A percentile compares a stretch with the other conserved stretches of the same genome.
Evolutionary conservation across 2,888 invertebrate genomes (phyloP).

Genomic region (Catocala fraxini): DNA sequence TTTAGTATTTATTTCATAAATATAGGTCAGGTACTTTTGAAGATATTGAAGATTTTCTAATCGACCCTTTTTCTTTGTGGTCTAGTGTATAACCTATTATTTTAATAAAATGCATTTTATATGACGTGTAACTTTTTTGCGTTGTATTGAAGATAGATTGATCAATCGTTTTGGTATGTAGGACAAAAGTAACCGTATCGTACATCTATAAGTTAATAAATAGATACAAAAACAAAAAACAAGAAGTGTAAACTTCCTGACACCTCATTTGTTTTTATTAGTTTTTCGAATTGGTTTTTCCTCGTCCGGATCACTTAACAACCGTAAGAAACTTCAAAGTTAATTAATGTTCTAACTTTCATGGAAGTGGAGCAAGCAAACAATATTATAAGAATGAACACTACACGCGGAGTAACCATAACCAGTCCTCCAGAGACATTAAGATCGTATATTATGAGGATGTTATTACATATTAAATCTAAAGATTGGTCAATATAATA

Average conservation of each 20-base stretch:
- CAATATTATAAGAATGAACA: conserved; percentile 39
- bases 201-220: background rate
- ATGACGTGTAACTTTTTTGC: too few relatives aligned
- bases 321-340: conserved; percentile 30
- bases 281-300: conserved; percentile 25
- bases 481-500: too few relatives aligned
- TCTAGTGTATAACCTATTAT: too few relatives aligned
- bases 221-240: background rate
- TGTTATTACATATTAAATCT: too few relatives aligned
- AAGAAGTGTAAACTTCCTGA: background rate
- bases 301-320: conserved; percentile 30
- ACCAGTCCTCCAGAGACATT: background rate
- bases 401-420: background rate
- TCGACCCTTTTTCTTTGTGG: too few relatives aligned
- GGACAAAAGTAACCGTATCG: background rate
- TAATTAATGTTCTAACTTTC: conserved; percentile 40
- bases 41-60: too few relatives aligned
- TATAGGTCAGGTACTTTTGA: too few relatives aligned
- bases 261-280: conserved; percentile 8
- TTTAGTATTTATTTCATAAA: too few relatives aligned
- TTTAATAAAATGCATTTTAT: too few relatives aligned
- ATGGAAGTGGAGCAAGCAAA: conserved; percentile 42
- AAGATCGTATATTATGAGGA: background rate
- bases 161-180: too few relatives aligned
- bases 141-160: too few relatives aligned